phyloP scores from a whole-genome alignment of 2,888 invertebrate genomes.

The Osmoderma eremita region DNA sequence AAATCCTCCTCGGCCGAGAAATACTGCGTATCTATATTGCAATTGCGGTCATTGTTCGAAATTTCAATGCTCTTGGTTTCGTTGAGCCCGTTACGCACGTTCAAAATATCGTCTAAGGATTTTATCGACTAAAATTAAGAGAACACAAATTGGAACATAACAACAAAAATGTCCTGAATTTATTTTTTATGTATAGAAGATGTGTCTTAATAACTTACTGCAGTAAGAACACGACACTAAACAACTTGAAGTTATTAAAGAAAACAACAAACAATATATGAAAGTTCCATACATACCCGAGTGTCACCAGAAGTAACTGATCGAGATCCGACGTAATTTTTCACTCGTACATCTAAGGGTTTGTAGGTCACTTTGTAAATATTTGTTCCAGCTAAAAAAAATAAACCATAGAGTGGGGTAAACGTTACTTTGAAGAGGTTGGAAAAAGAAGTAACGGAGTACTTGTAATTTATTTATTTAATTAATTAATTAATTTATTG shows the following conservation, averaged over 20 bases:
- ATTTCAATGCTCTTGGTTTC: background rate
- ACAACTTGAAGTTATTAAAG: no score
- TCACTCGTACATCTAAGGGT: background rate
- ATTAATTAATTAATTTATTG: no score
- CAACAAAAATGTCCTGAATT: background rate
- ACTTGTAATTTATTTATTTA: no score
- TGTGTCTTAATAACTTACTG: no score
- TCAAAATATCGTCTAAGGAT: conserved; percentile 15
- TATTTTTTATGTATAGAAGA: no score
- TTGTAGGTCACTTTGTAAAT: conserved; percentile 8
- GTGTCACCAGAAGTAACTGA: conserved; percentile 6
- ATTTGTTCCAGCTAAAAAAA: background rate
- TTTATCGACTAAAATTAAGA: conserved; percentile 22
- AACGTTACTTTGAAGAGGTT: no score
- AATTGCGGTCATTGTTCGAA: background rate
- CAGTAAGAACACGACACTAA: no score
- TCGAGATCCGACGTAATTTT: background rate
- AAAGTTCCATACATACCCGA: conserved; percentile 10
- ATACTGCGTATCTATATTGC: conserved; percentile 7
- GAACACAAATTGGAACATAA: background rate
- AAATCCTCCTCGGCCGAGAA: conserved; percentile 17
- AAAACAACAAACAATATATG: no score
- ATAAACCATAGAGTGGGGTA: no score
- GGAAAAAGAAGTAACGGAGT: no score
- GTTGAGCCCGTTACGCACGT: background rate